Percentiles rank a stretch among this genome's conserved stretches.
These are phyloP conservation scores for Heliocidaris tuberculata DNA, from an alignment of 35 echinoderm and acorn worm species.

Conservation along the genomic window DNA sequence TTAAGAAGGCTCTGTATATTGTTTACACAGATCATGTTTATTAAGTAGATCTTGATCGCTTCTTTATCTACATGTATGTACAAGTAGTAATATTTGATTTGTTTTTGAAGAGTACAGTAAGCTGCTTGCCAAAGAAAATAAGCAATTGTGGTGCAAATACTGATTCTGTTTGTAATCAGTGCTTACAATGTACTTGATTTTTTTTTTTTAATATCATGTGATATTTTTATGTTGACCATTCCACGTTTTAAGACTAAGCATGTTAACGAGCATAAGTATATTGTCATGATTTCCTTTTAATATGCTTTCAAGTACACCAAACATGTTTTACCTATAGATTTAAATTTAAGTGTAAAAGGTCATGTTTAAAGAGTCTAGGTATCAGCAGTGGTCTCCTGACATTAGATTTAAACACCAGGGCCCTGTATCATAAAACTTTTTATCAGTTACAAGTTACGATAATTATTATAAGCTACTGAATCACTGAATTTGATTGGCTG, in stretches of 20 bases:
- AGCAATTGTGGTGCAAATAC: background rate
- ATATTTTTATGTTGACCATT: background rate
- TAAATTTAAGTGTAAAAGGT: no score
- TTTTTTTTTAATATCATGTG: background rate
- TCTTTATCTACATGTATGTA: background rate
- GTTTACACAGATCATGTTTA: background rate
- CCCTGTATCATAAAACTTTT: no score
- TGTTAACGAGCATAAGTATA: no score
- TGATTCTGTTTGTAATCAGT: background rate
- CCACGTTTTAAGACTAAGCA: background rate
- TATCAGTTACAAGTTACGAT: no score
- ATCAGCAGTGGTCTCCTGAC: no score
- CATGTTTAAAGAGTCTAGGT: no score
- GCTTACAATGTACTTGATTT: background rate
- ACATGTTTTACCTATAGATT: no score
- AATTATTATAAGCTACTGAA: no score
- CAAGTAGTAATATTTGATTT: background rate
- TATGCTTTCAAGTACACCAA: background rate
- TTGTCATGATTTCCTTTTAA: background rate
- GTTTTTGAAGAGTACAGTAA: background rate
- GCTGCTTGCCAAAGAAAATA: constrained; percentile 16
- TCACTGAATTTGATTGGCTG: no score
- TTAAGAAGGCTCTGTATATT: background rate
- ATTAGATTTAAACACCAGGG: no score
- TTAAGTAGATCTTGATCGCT: background rate